Conservation (phyloP, 2,888 invertebrate genomes). For the Merodon equestris region DNA sequence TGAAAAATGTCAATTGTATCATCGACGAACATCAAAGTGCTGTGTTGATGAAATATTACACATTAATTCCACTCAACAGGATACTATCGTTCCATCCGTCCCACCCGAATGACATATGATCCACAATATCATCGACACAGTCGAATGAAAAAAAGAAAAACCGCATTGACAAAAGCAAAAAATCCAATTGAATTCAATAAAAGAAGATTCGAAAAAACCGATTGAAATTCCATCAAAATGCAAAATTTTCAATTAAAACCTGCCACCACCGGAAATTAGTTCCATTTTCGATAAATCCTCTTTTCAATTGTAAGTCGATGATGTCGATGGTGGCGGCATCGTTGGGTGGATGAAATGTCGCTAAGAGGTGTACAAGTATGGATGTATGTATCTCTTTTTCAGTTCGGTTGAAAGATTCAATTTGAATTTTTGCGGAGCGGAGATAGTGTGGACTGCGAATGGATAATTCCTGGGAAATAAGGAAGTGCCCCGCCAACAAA, state of each 20-base stretch:
- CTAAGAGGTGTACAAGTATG: background rate
- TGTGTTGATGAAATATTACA: slow-evolving; percentile 48
- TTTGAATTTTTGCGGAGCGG: slow-evolving; percentile 42
- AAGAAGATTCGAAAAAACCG: slow-evolving; percentile 31
- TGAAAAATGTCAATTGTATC: slow-evolving; percentile 31
- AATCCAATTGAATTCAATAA: slow-evolving; percentile 1
- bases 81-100: background rate
- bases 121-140: slow-evolving; percentile 14
- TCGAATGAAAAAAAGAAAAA: slow-evolving; percentile 24
- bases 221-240: slow-evolving; percentile 77
- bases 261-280: slow-evolving; percentile 70
- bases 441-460: no score
- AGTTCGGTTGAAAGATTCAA: slow-evolving; percentile 19
- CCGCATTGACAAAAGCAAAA: slow-evolving; percentile 14
- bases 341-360: background rate
- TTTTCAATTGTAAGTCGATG: background rate
- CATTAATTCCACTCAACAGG: slow-evolving; percentile 53
- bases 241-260: slow-evolving; percentile 79
- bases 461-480: slow-evolving; percentile 2
- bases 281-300: slow-evolving; percentile 66
- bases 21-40: background rate
- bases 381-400: slow-evolving; percentile 21
- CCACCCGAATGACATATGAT: slow-evolving; percentile 53
- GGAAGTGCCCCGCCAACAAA: slow-evolving; percentile 25
- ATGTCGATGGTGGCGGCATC: background rate